These are phyloP conservation scores for Drosophila testacea DNA, from an alignment of 2,888 invertebrate species.

Conservation along the genomic window DNA sequence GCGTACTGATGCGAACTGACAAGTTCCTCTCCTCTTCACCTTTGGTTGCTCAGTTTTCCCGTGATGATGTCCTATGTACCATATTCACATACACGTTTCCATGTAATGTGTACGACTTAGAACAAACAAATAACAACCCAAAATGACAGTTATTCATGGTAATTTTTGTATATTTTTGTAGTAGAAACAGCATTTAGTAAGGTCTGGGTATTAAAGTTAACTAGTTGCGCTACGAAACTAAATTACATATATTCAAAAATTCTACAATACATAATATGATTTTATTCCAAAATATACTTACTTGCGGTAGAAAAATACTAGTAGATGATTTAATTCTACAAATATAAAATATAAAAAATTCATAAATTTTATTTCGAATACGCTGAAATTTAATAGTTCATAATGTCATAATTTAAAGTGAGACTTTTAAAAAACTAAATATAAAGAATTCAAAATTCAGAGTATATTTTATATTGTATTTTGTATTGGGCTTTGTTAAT, in stretches of 20 bases:
- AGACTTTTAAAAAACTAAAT: too few relatives aligned
- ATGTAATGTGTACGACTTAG: constrained; percentile 68
- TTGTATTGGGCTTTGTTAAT: too few relatives aligned
- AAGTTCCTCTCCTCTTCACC: constrained; percentile 6
- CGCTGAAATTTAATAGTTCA: too few relatives aligned
- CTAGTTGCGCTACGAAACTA: constrained; percentile 30
- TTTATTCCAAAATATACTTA: background rate
- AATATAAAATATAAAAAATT: too few relatives aligned
- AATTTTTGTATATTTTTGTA: constrained; percentile 60
- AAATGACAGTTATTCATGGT: constrained; percentile 75
- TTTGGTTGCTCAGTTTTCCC: background rate
- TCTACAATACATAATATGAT: background rate
- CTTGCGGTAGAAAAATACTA: too few relatives aligned
- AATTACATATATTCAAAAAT: too few relatives aligned
- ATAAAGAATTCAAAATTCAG: too few relatives aligned
- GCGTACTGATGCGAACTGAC: constrained; percentile 50
- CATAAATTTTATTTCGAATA: too few relatives aligned
- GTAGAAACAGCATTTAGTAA: constrained; percentile 22
- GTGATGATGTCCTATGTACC: constrained; percentile 47
- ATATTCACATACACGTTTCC: constrained; percentile 57
- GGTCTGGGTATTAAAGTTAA: background rate
- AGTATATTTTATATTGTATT: too few relatives aligned
- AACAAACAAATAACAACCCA: constrained; percentile 46
- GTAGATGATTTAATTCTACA: too few relatives aligned
- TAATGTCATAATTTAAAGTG: too few relatives aligned